phyloP scores from a whole-genome alignment of 2,888 invertebrate genomes.

The Amphipyra tragopoginis region DNA sequence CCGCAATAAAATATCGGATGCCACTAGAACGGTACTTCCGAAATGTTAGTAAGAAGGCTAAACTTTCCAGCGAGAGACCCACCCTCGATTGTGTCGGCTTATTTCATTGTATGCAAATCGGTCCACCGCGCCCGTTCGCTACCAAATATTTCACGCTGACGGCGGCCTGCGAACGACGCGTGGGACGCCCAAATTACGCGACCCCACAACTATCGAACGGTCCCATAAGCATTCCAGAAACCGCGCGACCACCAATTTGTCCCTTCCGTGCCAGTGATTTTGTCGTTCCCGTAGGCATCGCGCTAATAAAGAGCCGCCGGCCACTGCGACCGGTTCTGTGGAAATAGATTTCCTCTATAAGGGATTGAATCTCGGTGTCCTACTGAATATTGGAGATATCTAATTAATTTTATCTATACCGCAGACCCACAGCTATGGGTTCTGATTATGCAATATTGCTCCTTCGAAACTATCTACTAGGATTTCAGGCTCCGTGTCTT shows the following conservation, averaged over 20 bases:
- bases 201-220: constrained; percentile 71
- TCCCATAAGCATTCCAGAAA: constrained; percentile 76
- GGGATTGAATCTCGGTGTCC: constrained; percentile 57
- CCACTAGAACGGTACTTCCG: constrained; percentile 82
- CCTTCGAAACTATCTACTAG: constrained; percentile 53
- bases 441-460: constrained; percentile 58
- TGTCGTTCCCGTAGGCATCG: constrained; percentile 72
- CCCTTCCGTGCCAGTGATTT: constrained; percentile 81
- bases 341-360: constrained; percentile 70
- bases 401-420: constrained; percentile 63
- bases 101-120: constrained; percentile 87
- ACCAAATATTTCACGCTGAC: constrained; percentile 82
- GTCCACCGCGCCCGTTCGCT: constrained; percentile 74
- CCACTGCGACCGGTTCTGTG: constrained; percentile 61
- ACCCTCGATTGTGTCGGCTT: constrained; percentile 77
- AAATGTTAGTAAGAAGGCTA: constrained; percentile 78
- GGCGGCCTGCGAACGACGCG: constrained; percentile 69
- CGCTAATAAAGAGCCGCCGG: constrained; percentile 69
- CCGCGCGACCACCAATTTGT: constrained; percentile 80
- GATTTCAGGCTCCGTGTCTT: constrained; percentile 49
- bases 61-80: constrained; percentile 73
- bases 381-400: constrained; percentile 66
- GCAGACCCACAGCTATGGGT: constrained; percentile 50
- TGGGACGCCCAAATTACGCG: constrained; percentile 77
- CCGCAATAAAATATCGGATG: constrained; percentile 71